Conservation (phyloP, 2,797 vertebrate genomes). For the Anomalospiza imberbis region DNA sequence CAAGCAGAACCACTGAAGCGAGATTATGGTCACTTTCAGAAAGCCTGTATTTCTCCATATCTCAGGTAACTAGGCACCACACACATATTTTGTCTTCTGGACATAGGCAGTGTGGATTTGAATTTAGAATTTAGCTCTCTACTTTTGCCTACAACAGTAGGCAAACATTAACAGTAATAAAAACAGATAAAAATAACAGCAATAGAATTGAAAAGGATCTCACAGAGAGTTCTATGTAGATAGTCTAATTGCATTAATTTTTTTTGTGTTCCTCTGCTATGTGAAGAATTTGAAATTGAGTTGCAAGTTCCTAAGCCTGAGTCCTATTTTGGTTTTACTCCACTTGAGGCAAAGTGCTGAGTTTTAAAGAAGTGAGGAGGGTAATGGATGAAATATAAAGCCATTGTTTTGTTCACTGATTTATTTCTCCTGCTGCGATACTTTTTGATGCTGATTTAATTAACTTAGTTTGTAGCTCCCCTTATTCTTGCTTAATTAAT, state of each 20-base stretch:
- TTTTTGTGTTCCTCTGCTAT: not conserved
- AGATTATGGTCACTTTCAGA: not conserved
- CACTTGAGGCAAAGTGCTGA: accelerated
- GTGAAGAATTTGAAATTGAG: not conserved
- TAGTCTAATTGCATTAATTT: not conserved
- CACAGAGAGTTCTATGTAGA: not conserved
- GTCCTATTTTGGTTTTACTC: not conserved
- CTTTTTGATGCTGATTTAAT: not conserved
- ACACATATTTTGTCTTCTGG: not conserved
- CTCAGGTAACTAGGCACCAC: not conserved
- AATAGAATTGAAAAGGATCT: not conserved
- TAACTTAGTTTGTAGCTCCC: not conserved
- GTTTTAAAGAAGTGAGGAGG: not conserved
- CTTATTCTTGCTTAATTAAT: not conserved
- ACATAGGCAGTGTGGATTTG: not conserved
- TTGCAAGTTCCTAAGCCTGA: not conserved
- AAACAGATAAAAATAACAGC: not conserved
- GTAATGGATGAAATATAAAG: not conserved
- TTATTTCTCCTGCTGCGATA: not conserved
- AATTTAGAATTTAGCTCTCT: not conserved
- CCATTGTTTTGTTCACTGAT: not conserved
- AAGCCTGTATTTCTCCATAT: not conserved
- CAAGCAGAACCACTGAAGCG: not conserved
- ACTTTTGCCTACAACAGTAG: not conserved
- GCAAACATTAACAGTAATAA: not conserved